Percentiles rank a stretch among this genome's conserved stretches.
Evolutionary conservation across 2,888 invertebrate genomes (phyloP).

Genomic region (Sialis lutaria): DNA sequence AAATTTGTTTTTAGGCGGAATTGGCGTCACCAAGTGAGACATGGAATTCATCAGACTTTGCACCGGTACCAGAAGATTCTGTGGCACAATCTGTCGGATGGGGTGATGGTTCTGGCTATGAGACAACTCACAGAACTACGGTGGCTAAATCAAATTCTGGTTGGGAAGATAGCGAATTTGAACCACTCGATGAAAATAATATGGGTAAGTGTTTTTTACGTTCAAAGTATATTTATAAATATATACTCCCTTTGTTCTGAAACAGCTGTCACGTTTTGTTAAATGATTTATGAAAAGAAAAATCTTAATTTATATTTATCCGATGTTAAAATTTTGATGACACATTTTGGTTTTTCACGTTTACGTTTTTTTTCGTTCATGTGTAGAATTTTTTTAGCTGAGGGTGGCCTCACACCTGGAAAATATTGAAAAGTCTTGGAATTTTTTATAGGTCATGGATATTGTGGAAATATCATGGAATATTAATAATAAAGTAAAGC

Average conservation of each 20-base stretch:
- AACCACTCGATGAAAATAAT: conserved; percentile 52
- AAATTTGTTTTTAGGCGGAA: conserved; percentile 28
- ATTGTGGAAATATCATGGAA: too few relatives aligned
- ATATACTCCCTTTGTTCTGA: not conserved
- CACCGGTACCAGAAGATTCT: conserved; percentile 16
- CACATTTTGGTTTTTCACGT: too few relatives aligned
- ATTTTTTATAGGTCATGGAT: too few relatives aligned
- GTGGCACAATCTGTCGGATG: conserved; percentile 7
- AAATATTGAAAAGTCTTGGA: too few relatives aligned
- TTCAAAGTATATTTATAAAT: not conserved
- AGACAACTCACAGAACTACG: conserved; percentile 13
- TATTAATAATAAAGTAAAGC: too few relatives aligned
- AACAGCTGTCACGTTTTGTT: not conserved
- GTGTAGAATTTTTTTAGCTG: too few relatives aligned
- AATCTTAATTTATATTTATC: too few relatives aligned
- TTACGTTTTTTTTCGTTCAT: too few relatives aligned
- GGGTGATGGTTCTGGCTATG: conserved; percentile 22
- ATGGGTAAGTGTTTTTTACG: conserved; percentile 24
- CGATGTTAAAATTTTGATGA: too few relatives aligned
- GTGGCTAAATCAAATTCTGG: conserved; percentile 36
- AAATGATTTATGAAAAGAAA: too few relatives aligned
- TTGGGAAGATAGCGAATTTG: conserved; percentile 71
- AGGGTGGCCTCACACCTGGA: too few relatives aligned
- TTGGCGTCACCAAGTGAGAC: conserved; percentile 41
- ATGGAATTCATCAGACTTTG: conserved; percentile 34